Evolutionary conservation across 1,140 invertebrate species (phyloP), one percentile per base, ranked within the genome.

Genomic region (Trigoniulus corallinus): DNA sequence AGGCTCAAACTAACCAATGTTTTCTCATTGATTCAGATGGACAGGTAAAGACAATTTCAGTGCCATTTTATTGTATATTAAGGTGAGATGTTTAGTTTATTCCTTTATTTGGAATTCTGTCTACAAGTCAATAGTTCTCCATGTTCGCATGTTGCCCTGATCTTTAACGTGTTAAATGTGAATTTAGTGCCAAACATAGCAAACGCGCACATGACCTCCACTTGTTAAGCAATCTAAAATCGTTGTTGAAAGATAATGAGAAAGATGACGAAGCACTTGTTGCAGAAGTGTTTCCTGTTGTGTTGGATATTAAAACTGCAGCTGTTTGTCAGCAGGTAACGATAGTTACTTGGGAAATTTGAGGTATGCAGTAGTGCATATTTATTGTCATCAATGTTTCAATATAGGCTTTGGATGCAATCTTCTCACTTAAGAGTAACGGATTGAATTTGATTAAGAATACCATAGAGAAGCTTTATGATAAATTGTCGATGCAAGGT

Each of bases 1-100:
- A 34, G 15, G 7, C 15, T 7, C 29, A 34, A 15, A 34, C 29
- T 34, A 7, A 15, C 15, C 29, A 15, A 43, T 83, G 82, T 61
- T 70, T 86, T 7, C 80, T 95, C 53, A 68, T 96, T 20, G 84
- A 91, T 66, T 75, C 82, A 12, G 74, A 81, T 60, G 89, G 88
- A 10, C 66, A 68, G 43, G 61, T 95, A 0, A 87, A 84, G 63
- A 80, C 83, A 59, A 74, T 95, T 51, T 69, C 72, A 47, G 81
- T 94, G 58, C 91, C 89, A 15, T 96, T 94, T 65, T 88, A 94
- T 65, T 82, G 82, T 64, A 77, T 82, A 2, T 66, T 89, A n/a
- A 81, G 63, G 70, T 72, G 59, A 59, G 59, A n/a, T n/a, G n/a
- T n/a, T n/a, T n/a, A n/a, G n/a, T n/a, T n/a, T n/a, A n/a, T n/a